These are phyloP conservation scores for Quadriops clusia DNA, from an alignment of 2,888 invertebrate species.

Conservation along the genomic window DNA sequence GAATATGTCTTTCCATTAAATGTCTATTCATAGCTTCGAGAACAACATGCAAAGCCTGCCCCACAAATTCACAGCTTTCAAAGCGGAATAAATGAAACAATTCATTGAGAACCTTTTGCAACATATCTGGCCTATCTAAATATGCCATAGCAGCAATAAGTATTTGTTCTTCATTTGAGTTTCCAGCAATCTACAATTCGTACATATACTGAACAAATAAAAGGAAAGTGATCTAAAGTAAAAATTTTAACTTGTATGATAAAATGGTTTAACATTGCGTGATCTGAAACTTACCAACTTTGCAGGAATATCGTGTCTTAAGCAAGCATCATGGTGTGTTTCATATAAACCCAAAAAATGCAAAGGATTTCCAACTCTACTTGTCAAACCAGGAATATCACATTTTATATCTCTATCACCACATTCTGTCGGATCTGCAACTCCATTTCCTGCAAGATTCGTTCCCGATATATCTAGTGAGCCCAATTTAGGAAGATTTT, in stretches of 20 bases:
- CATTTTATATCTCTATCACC: conserved; percentile 39
- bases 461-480: conserved; percentile 93
- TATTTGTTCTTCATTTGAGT: conserved; percentile 84
- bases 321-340: conserved; percentile 80
- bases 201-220: conserved; percentile 6
- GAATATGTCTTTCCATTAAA: conserved; percentile 76
- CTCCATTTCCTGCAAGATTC: conserved; percentile 81
- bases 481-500: conserved; percentile 58
- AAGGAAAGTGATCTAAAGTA: conserved; percentile 5
- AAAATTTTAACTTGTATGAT: conserved; percentile 4
- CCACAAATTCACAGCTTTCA: conserved; percentile 65
- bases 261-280: background rate
- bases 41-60: conserved; percentile 66
- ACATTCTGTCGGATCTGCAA: conserved; percentile 43
- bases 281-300: conserved; percentile 56
- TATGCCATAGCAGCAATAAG: conserved; percentile 74
- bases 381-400: conserved; percentile 79
- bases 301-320: conserved; percentile 85
- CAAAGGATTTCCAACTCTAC: conserved; percentile 62
- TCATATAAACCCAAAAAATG: conserved; percentile 88
- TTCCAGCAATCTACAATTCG: conserved; percentile 66
- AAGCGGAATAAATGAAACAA: conserved; percentile 78
- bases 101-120: conserved; percentile 80
- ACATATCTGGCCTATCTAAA: conserved; percentile 70
- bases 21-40: conserved; percentile 86